Evolutionary conservation across 2,888 invertebrate species (phyloP), one percentile per base, ranked within the genome.

Genomic region (Drosophila infuscata): DNA sequence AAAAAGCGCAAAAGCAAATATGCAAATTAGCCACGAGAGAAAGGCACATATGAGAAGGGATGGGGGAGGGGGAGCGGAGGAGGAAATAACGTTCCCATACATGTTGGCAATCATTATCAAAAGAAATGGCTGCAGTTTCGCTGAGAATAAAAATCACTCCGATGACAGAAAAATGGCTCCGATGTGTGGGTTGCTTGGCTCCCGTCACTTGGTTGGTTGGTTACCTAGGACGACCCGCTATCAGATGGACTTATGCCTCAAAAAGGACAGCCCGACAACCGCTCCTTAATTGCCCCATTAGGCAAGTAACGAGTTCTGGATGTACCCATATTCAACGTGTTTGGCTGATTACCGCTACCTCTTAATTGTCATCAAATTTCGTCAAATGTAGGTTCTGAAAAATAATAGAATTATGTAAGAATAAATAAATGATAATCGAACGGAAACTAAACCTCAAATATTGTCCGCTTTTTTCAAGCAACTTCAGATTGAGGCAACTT

Each of bases 221-320:
- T 73, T 61, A 62, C 70, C 64, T 20, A 29, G 71, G 73, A 69
- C 80, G 61, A 85, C 70, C 64, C 66, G 60, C 77, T 72, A 74
- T 60, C 83, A 68, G 72, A 88, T 76, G 72, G 70, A 76, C 81
- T 71, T 72, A 69, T 60, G 48, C 20, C 38, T n/a, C 11, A 38
- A 52, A 52, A 41, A 52, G 46, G 46, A 29, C 36, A 36, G 7
- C 17, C 6, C 33, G 20, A 36, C 38, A 74, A 66, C 53, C 74
- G 53, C 54, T 48, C 17, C 65, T 63, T 86, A 88, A 88, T 86
- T 88, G 84, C 71, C 71, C 61, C 84, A 88, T 85, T 88, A 88
- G 73, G 77, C 81, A 68, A 78, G 76, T 72, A 85, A 70, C 76
- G 79, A 79, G 80, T 60, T 74, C 52, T 53, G 52, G 53, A 69